phyloP scores from a whole-genome alignment of 2,888 invertebrate genomes.

The Thysanoteuthis rhombus region DNA sequence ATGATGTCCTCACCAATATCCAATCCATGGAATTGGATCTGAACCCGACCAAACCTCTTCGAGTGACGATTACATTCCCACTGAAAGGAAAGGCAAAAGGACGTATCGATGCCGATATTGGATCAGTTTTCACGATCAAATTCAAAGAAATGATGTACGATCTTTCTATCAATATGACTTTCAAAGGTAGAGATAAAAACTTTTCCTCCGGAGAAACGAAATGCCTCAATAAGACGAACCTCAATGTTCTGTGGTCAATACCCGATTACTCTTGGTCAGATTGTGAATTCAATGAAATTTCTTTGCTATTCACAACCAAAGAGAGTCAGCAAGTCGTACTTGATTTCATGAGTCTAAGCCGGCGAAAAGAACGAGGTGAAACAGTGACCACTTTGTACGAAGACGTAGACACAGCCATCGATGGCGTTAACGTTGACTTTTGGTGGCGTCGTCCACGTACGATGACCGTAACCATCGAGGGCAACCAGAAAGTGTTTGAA shows the following conservation, averaged over 20 bases:
- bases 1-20: background rate
- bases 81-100: conserved; percentile 33
- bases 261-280: conserved; percentile 42
- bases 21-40: background rate
- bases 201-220: background rate
- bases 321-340: conserved; percentile 36
- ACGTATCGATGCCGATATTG: background rate
- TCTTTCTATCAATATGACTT: background rate
- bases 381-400: conserved; percentile 38
- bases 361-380: conserved; percentile 33
- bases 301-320: conserved; percentile 36
- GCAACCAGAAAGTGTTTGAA: conserved; percentile 13
- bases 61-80: conserved; percentile 33
- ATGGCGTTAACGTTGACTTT: conserved; percentile 41
- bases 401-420: conserved; percentile 38
- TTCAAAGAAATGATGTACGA: conserved; percentile 30
- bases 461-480: conserved; percentile 39
- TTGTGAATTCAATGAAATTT: conserved; percentile 38
- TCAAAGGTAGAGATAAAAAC: background rate
- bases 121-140: conserved; percentile 34
- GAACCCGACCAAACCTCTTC: too few species aligned
- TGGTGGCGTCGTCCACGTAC: conserved; percentile 42
- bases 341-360: conserved; percentile 40
- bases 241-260: conserved; percentile 40
- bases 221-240: conserved; percentile 32